These are phyloP conservation scores for Achlya flavicornis DNA, from an alignment of 2,888 invertebrate species.

Conservation along the genomic window DNA sequence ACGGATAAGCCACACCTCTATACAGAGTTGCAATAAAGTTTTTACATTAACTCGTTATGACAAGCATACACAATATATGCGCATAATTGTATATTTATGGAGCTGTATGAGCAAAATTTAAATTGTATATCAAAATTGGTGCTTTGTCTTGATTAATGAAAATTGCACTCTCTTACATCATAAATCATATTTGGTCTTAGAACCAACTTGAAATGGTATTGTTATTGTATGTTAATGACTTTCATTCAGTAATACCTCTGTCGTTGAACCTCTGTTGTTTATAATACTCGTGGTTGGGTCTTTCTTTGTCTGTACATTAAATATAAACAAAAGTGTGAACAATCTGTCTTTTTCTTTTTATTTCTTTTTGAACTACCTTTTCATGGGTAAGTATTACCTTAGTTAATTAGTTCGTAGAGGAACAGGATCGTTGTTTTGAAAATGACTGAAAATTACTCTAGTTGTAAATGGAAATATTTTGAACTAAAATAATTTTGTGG, in stretches of 20 bases:
- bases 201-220: background rate
- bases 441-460: background rate
- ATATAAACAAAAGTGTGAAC: no score
- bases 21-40: conserved; percentile 13
- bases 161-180: conserved; percentile 4
- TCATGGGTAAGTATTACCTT: no score
- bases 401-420: no score
- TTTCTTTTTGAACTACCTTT: no score
- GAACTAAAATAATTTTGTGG: background rate
- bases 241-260: background rate
- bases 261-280: background rate
- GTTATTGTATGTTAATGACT: background rate
- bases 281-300: no score
- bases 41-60: conserved; percentile 56
- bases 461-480: background rate
- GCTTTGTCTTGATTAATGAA: conserved; percentile 9
- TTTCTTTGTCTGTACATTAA: no score
- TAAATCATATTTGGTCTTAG: background rate
- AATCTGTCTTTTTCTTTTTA: no score
- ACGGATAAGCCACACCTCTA: conserved; percentile 56
- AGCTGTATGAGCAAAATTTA: conserved; percentile 1
- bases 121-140: conserved; percentile 9
- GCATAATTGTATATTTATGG: background rate
- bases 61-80: conserved; percentile 52
- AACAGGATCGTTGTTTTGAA: background rate